phyloP scores from a whole-genome alignment of 1,140 invertebrate genomes.

The Temnothorax longispinosus region DNA sequence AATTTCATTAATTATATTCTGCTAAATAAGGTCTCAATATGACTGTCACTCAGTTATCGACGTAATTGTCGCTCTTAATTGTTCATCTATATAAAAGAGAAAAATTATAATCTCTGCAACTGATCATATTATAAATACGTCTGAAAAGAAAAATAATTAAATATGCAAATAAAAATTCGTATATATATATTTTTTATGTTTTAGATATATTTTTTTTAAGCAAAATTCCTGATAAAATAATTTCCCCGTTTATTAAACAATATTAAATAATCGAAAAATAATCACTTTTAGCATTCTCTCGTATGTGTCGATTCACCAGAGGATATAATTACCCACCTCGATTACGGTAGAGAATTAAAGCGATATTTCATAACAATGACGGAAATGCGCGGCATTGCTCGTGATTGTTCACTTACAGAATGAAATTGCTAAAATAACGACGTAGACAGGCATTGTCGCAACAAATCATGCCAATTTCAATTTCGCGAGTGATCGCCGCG shows the following conservation, averaged over 20 bases:
- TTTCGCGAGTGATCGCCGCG: constrained; percentile 36
- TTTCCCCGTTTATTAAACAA: neutral
- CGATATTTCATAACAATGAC: constrained; percentile 35
- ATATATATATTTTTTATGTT: neutral
- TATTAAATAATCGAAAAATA: neutral
- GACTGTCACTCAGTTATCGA: neutral
- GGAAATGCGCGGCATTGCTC: constrained; percentile 17
- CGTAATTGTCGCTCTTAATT: neutral
- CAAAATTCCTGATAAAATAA: neutral
- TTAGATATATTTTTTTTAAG: neutral
- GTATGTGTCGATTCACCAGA: neutral
- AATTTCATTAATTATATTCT: constrained; percentile 13
- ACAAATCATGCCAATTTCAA: constrained; percentile 55
- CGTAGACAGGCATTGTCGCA: constrained; percentile 9
- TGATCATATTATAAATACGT: neutral
- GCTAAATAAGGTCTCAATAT: neutral
- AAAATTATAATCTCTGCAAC: neutral
- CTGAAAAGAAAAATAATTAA: neutral
- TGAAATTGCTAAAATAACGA: constrained; percentile 44
- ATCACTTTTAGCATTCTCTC: neutral
- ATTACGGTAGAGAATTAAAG: constrained; percentile 20
- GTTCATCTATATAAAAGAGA: neutral
- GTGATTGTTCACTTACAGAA: constrained; percentile 47
- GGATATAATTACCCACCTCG: neutral
- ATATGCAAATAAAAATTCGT: neutral